Base-by-base conservation (phyloP, 2,888 invertebrate genomes). In the Psylliodes chrysocephalus region DNA sequence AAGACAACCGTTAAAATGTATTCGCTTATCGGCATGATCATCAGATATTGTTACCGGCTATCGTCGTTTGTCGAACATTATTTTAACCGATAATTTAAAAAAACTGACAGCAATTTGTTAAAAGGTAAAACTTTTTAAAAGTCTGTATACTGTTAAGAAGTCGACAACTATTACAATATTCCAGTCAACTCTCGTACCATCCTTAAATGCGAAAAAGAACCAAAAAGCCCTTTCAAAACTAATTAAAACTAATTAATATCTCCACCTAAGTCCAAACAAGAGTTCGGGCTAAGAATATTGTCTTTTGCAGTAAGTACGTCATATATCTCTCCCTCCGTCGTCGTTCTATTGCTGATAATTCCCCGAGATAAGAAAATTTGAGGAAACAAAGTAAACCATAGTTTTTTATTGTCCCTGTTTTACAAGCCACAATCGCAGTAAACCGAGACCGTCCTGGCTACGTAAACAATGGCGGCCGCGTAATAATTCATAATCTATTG, bases 401-500 rank as follows among this genome's bases (percentile, higher is more conserved):
- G 63, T 64, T 69, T 69, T 69, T 67, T 67, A 63, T 54, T 59
- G 61, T 38, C 51, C 44, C 33, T 55, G 67, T 67, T 67, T 65
- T 63, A 67, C 63, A 67, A 66, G 55, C 61, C 55, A 56, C 60
- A 65, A 69, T 67, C 63, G 60, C 65, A 63, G 69, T 68, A 65
- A 70, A 66, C 63, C 68, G 64, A 60, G 66, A 66, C 64, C 59
- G 67, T 67, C 69, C 67, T 67, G 60, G 66, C 67, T 66, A 55
- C 64, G 69, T 68, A 73, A 75, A 75, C 75, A 73, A 73, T 73
- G 71, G 74, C 75, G 73, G 69, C 71, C 70, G 67, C 68, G 72
- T 74, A 72, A 77, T 79, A 79, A 78, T 77, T 79, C 75, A 78
- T 77, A 75, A 79, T 79, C 79, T 75, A 79, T 79, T 79, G 79